Percentiles rank a stretch among this genome's conserved stretches.
phyloP scores from a whole-genome alignment of 2,113 vertebrate genomes.

The Ochotona princeps region DNA sequence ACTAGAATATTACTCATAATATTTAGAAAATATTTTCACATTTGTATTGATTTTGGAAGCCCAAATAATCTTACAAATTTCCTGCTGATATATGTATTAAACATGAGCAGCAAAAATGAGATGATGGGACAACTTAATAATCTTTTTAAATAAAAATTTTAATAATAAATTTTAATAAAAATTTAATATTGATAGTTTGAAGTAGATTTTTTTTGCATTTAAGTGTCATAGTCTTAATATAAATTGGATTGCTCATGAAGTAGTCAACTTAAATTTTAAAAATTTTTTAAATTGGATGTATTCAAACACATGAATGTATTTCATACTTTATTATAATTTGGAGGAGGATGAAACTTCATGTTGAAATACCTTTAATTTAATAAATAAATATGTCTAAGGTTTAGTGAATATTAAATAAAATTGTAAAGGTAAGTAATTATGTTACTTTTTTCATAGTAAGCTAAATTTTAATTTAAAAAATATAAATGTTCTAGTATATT shows the following conservation, averaged over 20 bases:
- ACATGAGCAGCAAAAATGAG: background rate
- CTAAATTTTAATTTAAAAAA: slow-evolving; percentile 64
- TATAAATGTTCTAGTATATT: slow-evolving; percentile 63
- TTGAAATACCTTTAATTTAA: slow-evolving; percentile 68
- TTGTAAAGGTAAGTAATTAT: slow-evolving; percentile 62
- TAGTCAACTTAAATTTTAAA: slow-evolving; percentile 68
- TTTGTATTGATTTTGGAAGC: slow-evolving; percentile 42
- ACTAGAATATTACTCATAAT: slow-evolving; percentile 19
- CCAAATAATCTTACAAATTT: slow-evolving; percentile 15
- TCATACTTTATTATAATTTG: slow-evolving; percentile 56
- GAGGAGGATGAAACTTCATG: slow-evolving; percentile 49
- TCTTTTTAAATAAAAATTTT: slow-evolving; percentile 2
- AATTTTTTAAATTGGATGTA: slow-evolving; percentile 41
- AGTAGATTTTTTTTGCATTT: slow-evolving; percentile 62
- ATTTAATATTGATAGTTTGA: slow-evolving; percentile 37
- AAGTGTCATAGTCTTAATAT: slow-evolving; percentile 54
- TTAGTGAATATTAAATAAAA: slow-evolving; percentile 62
- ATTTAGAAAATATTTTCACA: slow-evolving; percentile 43
- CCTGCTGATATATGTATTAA: slow-evolving; percentile 20
- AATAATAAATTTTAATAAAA: too few relatives aligned
- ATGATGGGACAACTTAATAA: slow-evolving; percentile 22
- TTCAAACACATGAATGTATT: slow-evolving; percentile 58
- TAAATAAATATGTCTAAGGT: slow-evolving; percentile 51
- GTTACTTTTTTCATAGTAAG: slow-evolving; percentile 62
- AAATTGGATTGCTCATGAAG: slow-evolving; percentile 55